Evolutionary conservation across 2,113 vertebrate species (phyloP), one percentile per base, ranked within the genome.

Genomic region (Machaerirhynchus nigripectus): DNA sequence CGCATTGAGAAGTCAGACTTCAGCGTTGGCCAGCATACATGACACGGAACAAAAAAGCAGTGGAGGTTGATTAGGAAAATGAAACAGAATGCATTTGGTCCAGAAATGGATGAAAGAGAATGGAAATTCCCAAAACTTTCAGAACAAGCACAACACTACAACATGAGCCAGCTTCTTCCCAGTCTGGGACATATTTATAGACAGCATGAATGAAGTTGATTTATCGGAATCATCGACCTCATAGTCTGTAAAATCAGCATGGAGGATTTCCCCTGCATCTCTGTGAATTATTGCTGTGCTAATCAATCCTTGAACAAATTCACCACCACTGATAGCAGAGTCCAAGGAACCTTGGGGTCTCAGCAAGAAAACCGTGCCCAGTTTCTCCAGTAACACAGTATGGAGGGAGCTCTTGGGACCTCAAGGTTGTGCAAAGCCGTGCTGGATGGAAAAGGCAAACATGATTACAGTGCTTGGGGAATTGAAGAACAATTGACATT

Each of bases 191-290:
- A 64, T 90, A 87, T 92, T 97, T 96, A 92, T 84, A 87, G 90
- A 35, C 64, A 89, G 60, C 49, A 68, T 78, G 96, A 97, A 94
- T 93, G 47, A 86, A 64, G 71, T 68, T 78, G 86, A 93, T 96
- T 95, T 95, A 90, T 93, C 4, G 0, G 76, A 94, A 92, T 87
- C 60, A 73, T 84, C 33, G 5, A 89, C 88, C 76, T 90, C 56
- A 50, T 87, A 89, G 88, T 95, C 71, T 92, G 95, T 73, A 89
- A 94, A 93, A 76, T 89, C 80, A 93, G 28, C 44, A 16, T 59
- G 69, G 88, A 95, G 86, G 92, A 79, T 76, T 94, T 90, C 61
- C 85, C 28, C 49, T n/a, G 44, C 55, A 69, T 53, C 60, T 69
- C 49, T 27, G 20, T 68, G 61, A 94, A 50, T 93, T 94, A 95